Evolutionary conservation across 2,888 invertebrate genomes (phyloP).

Genomic region (Agriopis aurantiaria): DNA sequence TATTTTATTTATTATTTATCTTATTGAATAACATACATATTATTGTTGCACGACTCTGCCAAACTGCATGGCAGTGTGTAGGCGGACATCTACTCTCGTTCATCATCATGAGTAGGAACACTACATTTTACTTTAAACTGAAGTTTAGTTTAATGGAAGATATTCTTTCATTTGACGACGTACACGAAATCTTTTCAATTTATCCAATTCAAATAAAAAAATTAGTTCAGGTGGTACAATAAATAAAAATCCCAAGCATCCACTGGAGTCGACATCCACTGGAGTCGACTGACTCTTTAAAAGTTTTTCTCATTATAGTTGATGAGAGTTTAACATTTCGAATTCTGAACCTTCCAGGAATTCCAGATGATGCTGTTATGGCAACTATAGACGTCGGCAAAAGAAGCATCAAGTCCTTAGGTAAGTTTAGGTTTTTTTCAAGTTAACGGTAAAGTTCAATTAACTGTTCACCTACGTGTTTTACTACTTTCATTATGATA

Average conservation of each 20-base stretch:
- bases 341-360: conserved; percentile 46
- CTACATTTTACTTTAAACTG: too few relatives aligned
- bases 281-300: conserved; percentile 4
- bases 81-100: too few relatives aligned
- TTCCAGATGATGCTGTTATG: conserved; percentile 34
- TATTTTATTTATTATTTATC: too few relatives aligned
- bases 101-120: too few relatives aligned
- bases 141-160: not conserved
- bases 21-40: too few relatives aligned
- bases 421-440: conserved; percentile 38
- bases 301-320: not conserved
- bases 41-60: too few relatives aligned
- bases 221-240: not conserved
- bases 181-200: not conserved
- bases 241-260: conserved; percentile 7
- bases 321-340: not conserved
- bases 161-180: not conserved
- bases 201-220: not conserved
- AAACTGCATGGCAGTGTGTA: too few relatives aligned
- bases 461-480: too few relatives aligned
- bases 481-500: too few relatives aligned
- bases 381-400: conserved; percentile 33
- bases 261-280: conserved; percentile 16
- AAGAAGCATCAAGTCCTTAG: conserved; percentile 45
- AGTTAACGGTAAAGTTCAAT: too few relatives aligned